Base-by-base conservation (phyloP, 2,888 invertebrate species). In the Tortricodes alternella region DNA sequence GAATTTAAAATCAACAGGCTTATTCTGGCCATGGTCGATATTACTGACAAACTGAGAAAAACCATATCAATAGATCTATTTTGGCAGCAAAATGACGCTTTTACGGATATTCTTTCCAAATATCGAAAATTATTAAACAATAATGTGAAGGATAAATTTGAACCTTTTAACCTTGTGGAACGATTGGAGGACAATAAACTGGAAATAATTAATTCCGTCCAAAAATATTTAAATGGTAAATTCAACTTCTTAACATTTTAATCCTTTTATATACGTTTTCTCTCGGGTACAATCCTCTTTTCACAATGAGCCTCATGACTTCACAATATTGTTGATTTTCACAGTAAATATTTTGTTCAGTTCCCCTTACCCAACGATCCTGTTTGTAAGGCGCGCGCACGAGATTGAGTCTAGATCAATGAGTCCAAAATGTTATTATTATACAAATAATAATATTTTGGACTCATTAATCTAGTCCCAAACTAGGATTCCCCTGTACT, bases 71-170 rank as follows among this genome's bases (percentile, higher is more conserved):
- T 83, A 9, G 80, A 89, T 2, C 65, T 86, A 23, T 91, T 92
- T 73, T 85, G 89, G 71, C 91, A 92, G 65, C 80, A 93, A 64
- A 92, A 92, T 73, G 80, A 83, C 38, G 80, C 85, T 46, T 78
- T 92, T 35, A 91, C 91, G 60, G 88, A 92, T 53, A 67, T 84
- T n/a, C 75, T 81, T 2, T 69, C 87, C 13, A 93, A 94, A 69
- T 91, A 92, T 63, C 79, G 93, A 65, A 81, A 82, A 61, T 53
- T 85, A 11, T 46, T 91, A n/a, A 76, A 85, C 60, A 48, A 58
- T 6, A 70, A 75, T 27, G 60, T 79, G 3, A 74, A 69, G 16
- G 72, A 70, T 23, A 74, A 73, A 52, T 67, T 64, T 3, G 62
- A 71, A 35, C 58, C 67, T 1, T n/a, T 50, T 11, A 62, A 77